phyloP scores from a whole-genome alignment of 2,888 invertebrate species.

The Eristalinus aeneus region DNA sequence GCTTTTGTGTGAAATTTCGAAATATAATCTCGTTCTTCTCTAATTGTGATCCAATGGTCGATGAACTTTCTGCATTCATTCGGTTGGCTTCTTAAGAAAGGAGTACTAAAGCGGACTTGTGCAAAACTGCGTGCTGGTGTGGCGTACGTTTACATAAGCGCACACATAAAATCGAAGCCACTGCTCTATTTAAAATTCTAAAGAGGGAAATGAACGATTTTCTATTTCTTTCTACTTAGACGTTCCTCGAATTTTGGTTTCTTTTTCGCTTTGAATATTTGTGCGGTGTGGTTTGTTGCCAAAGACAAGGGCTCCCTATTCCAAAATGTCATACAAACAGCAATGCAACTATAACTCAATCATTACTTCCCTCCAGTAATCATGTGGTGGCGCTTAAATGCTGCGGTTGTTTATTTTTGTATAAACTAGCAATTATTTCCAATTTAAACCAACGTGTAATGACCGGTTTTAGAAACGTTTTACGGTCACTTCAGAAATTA shows the following conservation, averaged over 20 bases:
- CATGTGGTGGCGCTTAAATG: conserved; percentile 6
- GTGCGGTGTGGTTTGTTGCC: neutral
- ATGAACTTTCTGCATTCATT: conserved; percentile 14
- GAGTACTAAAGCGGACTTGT: neutral
- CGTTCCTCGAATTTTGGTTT: neutral
- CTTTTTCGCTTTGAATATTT: neutral
- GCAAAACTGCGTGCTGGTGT: neutral
- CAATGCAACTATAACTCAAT: neutral
- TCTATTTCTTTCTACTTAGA: neutral
- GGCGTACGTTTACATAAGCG: neutral
- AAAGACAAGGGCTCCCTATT: no score
- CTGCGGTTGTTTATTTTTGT: conserved; percentile 19
- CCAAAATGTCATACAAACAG: no score
- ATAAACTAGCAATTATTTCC: conserved; percentile 2
- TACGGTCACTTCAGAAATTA: neutral
- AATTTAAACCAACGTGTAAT: conserved; percentile 25
- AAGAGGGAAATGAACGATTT: neutral
- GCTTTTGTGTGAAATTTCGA: conserved; percentile 3
- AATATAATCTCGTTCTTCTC: neutral
- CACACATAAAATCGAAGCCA: neutral
- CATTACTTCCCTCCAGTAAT: neutral
- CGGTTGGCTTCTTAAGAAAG: neutral
- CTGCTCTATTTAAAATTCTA: neutral
- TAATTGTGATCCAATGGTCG: conserved; percentile 21
- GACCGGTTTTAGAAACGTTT: neutral